Percentiles rank a stretch among this genome's conserved stretches.
phyloP scores from a whole-genome alignment of 30 jellyfish, hydroid and myxozoan species.

The Mastigias papua region DNA sequence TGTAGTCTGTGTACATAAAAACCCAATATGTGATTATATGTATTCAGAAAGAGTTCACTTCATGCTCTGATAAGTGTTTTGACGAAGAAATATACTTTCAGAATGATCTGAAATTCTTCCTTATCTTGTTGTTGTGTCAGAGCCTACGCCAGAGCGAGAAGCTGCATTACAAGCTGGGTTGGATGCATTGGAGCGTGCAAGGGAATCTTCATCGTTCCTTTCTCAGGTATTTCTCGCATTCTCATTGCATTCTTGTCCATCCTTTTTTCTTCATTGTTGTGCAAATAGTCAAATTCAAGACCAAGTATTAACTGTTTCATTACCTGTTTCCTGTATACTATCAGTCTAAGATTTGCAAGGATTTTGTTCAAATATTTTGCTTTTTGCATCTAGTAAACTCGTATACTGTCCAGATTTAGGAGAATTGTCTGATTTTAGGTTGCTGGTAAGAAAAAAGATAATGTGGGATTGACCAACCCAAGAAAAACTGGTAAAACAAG shows the following conservation, averaged over 20 bases:
- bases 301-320: no score
- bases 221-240: conserved; percentile 27
- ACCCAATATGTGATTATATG: no score
- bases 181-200: conserved; percentile 79
- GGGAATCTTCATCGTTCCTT: conserved; percentile 52
- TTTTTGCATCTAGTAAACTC: neutral
- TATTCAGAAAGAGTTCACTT: no score
- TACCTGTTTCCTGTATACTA: no score
- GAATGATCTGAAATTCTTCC: neutral
- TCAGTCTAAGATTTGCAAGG: no score
- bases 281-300: no score
- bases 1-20: no score
- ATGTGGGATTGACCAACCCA: conserved; percentile 24
- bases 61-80: neutral
- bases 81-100: neutral
- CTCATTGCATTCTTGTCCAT: no score
- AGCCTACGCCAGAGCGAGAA: conserved; percentile 80
- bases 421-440: conserved; percentile 3
- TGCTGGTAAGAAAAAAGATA: conserved; percentile 20
- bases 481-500: conserved; percentile 5
- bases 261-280: no score
- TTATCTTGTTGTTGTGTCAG: conserved; percentile 10
- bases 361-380: neutral
- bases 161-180: conserved; percentile 65
- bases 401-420: no score